These are phyloP conservation scores for Melanerpes aurifrons DNA, from an alignment of 2,113 vertebrate species.

Conservation along the genomic window DNA sequence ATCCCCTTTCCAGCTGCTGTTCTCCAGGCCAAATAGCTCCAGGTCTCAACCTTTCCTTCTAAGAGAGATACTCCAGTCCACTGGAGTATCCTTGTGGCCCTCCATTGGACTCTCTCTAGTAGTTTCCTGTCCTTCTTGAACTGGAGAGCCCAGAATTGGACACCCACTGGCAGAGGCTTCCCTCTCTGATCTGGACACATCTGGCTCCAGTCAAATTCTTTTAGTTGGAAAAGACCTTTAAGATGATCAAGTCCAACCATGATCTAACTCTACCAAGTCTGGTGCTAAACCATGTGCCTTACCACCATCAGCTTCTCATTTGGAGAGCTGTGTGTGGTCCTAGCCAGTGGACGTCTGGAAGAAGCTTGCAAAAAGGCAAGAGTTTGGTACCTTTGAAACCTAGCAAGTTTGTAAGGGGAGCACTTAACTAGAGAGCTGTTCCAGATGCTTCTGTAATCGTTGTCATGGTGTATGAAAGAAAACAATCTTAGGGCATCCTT, in stretches of 20 bases:
- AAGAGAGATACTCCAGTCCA: too few species aligned
- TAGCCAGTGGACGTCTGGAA: neutral
- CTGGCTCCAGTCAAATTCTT: neutral
- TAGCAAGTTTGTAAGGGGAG: neutral
- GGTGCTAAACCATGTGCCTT: too few species aligned
- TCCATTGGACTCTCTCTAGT: too few species aligned
- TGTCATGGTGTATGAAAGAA: neutral
- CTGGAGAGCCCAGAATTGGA: too few species aligned
- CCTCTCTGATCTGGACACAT: neutral
- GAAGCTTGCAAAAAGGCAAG: neutral
- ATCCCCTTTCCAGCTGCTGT: too few species aligned
- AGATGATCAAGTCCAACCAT: too few species aligned
- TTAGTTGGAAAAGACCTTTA: too few species aligned
- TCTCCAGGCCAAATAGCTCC: too few species aligned
- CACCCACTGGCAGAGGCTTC: neutral
- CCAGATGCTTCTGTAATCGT: constrained; percentile 32
- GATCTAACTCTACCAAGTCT: too few species aligned
- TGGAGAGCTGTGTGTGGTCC: neutral
- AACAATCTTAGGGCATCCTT: constrained; percentile 1
- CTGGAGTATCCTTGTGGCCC: too few species aligned
- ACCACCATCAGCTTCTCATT: neutral
- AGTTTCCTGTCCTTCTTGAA: too few species aligned
- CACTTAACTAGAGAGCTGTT: neutral
- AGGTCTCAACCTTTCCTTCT: too few species aligned
- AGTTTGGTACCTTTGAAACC: neutral